Evolutionary conservation across 2,888 invertebrate species (phyloP), one percentile per base, ranked within the genome.

Genomic region (Carabus problematicus): DNA sequence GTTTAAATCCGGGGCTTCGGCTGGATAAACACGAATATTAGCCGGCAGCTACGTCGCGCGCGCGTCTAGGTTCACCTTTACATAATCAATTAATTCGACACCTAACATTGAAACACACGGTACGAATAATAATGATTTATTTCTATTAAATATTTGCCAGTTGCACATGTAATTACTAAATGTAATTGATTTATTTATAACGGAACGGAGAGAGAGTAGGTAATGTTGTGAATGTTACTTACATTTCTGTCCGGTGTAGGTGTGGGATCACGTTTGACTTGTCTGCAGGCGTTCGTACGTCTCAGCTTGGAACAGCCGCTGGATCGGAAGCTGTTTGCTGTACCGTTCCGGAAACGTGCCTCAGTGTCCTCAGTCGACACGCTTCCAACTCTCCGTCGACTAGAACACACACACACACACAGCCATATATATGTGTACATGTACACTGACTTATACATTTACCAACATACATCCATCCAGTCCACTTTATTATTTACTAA

Each of bases 231-330:
- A 29, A 29, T 29, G 29, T 29, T 14, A 69, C 69, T 69, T 47
- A 69, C 69, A 69, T 61, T 69, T 55, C 19, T 55, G 18, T 61
- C 61, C 19, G 61, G 69, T 43, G 41, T 55, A 8, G 42, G 43
- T 7, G 54, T 64, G 12, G 71, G 64, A 70, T 79, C 78, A 16
- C 81, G 74, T 61, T 73, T 75, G 71, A 81, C 81, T 71, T 80
- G 82, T 69, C 82, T 75, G 73, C 79, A 79, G 29, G 82, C 82
- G 77, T 82, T 81, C 69, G 80, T 79, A 29, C 81, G 75, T 73
- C 79, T 81, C 75, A 82, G 72, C 76, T 82, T 82, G 74, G 79
- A 76, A 74, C 79, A 80, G 70, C 80, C 76, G 74, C 78, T 78
- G 61, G 78, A 77, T 72, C 79, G 75, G 73, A 79, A 79, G 72